Evolutionary conservation across 2,113 vertebrate genomes (phyloP).

Genomic region (Halichoerus grypus): DNA sequence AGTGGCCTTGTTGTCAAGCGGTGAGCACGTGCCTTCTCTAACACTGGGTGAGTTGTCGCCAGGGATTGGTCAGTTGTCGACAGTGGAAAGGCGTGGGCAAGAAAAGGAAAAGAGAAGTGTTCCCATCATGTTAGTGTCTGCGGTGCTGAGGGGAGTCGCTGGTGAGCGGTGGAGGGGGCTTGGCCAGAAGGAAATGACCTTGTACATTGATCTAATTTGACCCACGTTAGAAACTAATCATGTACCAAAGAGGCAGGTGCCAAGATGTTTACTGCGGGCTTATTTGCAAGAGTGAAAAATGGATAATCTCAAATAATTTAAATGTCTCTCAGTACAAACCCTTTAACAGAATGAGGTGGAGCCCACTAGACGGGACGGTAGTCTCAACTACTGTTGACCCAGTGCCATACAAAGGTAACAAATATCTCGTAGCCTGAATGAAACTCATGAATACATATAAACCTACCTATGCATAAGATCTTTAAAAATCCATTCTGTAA

Average conservation of each 20-base stretch:
- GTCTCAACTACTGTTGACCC: neutral
- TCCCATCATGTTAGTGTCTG: neutral
- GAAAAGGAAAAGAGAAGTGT: neutral
- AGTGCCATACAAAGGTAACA: neutral
- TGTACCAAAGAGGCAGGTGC: neutral
- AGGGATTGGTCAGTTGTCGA: neutral
- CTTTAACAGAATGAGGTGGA: neutral
- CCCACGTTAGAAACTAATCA: neutral
- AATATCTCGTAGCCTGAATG: neutral
- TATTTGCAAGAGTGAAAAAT: neutral
- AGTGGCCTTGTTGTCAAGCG: neutral
- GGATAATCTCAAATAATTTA: neutral
- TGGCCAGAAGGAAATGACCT: neutral
- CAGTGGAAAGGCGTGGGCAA: neutral
- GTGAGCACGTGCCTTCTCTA: neutral
- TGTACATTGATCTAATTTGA: neutral
- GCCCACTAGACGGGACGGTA: neutral
- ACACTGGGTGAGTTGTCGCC: neutral
- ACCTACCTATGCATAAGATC: neutral
- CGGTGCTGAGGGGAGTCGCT: neutral
- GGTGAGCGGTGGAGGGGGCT: neutral
- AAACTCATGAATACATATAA: neutral
- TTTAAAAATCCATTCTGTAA: neutral
- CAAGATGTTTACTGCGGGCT: neutral
- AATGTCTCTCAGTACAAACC: neutral